A percentile compares a stretch with the other conserved stretches of the same genome.
Conservation (phyloP, 2,113 vertebrate genomes). For the Siphamia tubifer region DNA sequence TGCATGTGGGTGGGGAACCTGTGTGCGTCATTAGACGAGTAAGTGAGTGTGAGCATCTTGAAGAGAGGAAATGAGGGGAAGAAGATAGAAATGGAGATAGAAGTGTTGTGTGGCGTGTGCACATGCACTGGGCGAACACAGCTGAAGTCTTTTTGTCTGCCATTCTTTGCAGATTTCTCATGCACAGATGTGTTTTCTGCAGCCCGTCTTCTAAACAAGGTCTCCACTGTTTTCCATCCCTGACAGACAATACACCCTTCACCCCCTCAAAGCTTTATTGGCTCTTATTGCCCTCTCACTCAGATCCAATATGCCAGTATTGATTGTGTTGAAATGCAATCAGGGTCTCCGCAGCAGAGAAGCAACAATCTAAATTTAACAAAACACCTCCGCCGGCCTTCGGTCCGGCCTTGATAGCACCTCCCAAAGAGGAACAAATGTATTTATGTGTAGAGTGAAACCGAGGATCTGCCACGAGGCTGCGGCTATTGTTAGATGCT, state of each 20-base stretch:
- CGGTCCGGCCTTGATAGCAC: constrained; percentile 28
- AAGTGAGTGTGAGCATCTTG: constrained; percentile 24
- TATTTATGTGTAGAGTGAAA: constrained; percentile 36
- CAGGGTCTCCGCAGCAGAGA: constrained; percentile 57
- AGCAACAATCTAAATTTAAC: constrained; percentile 75
- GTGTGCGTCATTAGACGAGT: constrained; percentile 47
- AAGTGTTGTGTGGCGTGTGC: not conserved
- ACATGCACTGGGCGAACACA: not conserved
- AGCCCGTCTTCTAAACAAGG: constrained; percentile 1
- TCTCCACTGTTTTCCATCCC: constrained; percentile 29
- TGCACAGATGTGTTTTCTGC: not conserved
- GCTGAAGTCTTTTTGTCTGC: not conserved
- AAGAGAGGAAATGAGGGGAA: constrained; percentile 52
- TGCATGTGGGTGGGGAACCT: constrained; percentile 46
- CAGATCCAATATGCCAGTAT: constrained; percentile 74
- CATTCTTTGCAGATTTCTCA: not conserved
- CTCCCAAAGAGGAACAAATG: constrained; percentile 52
- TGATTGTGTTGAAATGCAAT: constrained; percentile 78
- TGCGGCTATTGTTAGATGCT: constrained; percentile 49
- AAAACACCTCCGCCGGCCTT: constrained; percentile 61
- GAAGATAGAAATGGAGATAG: constrained; percentile 33
- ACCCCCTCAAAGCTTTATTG: constrained; percentile 65
- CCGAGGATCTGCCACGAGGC: not conserved
- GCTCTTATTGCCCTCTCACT: constrained; percentile 73
- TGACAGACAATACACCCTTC: constrained; percentile 43